Evolutionary conservation across 2,113 vertebrate species (phyloP).

Genomic region (Benthochromis sp.): DNA sequence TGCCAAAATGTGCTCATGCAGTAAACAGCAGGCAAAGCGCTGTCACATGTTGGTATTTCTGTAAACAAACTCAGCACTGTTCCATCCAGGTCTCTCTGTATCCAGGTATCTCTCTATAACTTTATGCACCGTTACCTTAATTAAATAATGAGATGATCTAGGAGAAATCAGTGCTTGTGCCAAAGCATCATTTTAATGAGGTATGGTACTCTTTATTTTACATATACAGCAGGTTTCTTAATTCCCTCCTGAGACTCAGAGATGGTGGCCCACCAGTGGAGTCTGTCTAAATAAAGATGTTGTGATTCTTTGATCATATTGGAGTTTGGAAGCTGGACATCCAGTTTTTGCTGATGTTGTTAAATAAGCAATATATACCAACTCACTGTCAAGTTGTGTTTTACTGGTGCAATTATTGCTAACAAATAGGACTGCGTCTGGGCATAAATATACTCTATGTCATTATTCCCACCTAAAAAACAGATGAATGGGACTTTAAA

Average conservation of each 20-base stretch:
- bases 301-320: not conserved
- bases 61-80: not conserved
- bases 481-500: not conserved
- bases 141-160: not conserved
- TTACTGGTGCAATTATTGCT: not conserved
- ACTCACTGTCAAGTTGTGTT: not conserved
- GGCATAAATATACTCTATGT: not conserved
- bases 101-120: not conserved
- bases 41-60: not conserved
- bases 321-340: not conserved
- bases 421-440: not conserved
- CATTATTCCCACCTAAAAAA: not conserved
- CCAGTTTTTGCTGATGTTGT: not conserved
- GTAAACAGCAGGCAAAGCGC: not conserved
- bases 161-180: not conserved
- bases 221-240: not conserved
- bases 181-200: constrained; percentile 13
- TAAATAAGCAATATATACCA: not conserved
- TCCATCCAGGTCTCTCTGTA: not conserved
- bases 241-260: not conserved
- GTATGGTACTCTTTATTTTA: not conserved
- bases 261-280: not conserved
- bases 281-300: not conserved
- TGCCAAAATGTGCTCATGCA: not conserved
- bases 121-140: not conserved